Evolutionary conservation across 2,888 invertebrate species (phyloP).

Genomic region (Temnothorax ravouxi): DNA sequence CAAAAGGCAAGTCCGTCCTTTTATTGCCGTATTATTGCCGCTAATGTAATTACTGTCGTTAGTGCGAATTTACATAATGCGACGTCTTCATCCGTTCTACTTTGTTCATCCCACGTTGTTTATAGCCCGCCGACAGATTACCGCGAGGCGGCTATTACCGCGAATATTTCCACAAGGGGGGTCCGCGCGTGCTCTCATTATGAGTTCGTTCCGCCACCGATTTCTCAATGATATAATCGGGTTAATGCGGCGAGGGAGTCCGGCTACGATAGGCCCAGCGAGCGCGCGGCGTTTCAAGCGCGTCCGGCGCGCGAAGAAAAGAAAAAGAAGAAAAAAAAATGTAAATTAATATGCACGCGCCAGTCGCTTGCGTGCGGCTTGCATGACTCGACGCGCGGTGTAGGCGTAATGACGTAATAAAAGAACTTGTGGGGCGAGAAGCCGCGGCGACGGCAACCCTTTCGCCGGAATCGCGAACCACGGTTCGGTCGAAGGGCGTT

Average conservation of each 20-base stretch:
- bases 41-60: slow-evolving; percentile 37
- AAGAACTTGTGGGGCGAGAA: neutral
- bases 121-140: slow-evolving; percentile 6
- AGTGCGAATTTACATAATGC: slow-evolving; percentile 48
- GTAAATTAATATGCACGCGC: slow-evolving; percentile 37
- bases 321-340: slow-evolving; percentile 19
- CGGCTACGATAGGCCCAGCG: neutral
- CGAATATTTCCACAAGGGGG: slow-evolving; percentile 23
- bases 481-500: slow-evolving; percentile 15
- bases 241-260: slow-evolving; percentile 6
- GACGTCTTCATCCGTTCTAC: slow-evolving; percentile 48
- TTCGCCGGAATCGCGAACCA: slow-evolving; percentile 16
- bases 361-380: slow-evolving; percentile 11
- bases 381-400: slow-evolving; percentile 16
- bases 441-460: slow-evolving; percentile 2
- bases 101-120: slow-evolving; percentile 52
- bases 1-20: neutral
- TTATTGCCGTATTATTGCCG: slow-evolving; percentile 16
- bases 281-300: slow-evolving; percentile 24
- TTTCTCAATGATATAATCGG: slow-evolving; percentile 50
- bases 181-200: slow-evolving; percentile 32
- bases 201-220: slow-evolving; percentile 37
- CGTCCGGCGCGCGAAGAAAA: slow-evolving; percentile 1
- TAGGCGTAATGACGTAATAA: slow-evolving; percentile 25
- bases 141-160: slow-evolving; percentile 22